Evolutionary conservation across 2,888 invertebrate genomes (phyloP), one percentile per base, ranked within the genome.

Genomic region (Trilocha varians): DNA sequence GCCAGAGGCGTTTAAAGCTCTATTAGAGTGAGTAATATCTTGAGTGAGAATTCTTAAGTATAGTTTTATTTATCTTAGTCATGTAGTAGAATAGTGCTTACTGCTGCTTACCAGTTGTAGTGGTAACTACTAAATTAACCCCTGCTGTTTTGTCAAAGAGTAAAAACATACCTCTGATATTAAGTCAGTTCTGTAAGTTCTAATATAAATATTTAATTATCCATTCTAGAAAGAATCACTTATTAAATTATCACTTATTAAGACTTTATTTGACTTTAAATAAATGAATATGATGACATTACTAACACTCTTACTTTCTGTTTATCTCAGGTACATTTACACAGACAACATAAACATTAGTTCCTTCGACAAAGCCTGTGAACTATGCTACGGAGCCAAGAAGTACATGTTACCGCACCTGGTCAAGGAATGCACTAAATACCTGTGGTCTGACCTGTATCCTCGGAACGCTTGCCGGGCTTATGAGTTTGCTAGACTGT

Each of bases 331-430:
- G 55, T 93, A 95, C 57, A 93, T 95, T 42, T 95, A 95, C 62
- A 93, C 94, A 5, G 94, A 95, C 57, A 89, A 90, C 50, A 92
- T 95, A 33, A 91, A 91, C 53, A 89, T 95, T 8, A 89, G 89
- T 45, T 93, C 94, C 0, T 94, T 95, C 66, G 95, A 95, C 58
- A 91, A 94, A 62, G 95, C 94, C 0, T 95, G 94, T 67, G 95
- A 95, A 59, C 70, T 95, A 32, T 95, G 95, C 64, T 95, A 95
- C 68, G 94, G 93, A 41, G 95, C 94, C 8, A 95, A 95, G 62
- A 95, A 95, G 62, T 95, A 95, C 58, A 93, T 95, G 92, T 70
- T 95, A 42, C 95, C 95, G 0, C 91, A 92, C 69, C 84, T 95
- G 6, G 93, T 95, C 0, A 91, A 94, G 50, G 91, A 93, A 55